phyloP scores from a whole-genome alignment of 2,888 invertebrate species.

The Tipula confusa region DNA sequence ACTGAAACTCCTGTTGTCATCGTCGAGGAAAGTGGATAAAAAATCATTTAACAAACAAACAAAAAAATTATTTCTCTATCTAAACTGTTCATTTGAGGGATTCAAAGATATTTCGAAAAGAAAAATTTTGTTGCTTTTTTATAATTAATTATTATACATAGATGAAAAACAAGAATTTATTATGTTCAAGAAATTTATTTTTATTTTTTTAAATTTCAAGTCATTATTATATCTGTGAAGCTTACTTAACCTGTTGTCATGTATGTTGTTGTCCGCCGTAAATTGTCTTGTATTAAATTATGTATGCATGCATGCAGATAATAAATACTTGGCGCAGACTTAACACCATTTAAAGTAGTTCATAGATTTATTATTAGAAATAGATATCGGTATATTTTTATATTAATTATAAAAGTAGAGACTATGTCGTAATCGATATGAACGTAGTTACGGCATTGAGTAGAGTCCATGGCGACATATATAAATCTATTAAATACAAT shows the following conservation, averaged over 20 bases:
- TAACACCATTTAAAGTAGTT: not conserved
- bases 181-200: no score
- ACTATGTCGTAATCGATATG: not conserved
- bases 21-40: constrained; percentile 21
- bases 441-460: not conserved
- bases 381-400: not conserved
- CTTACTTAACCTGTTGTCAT: not conserved
- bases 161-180: not conserved
- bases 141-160: not conserved
- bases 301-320: not conserved
- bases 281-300: not conserved
- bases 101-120: not conserved
- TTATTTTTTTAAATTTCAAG: not conserved
- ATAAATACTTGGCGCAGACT: not conserved
- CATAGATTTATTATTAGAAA: not conserved
- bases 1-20: not conserved
- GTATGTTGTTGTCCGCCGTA: not conserved
- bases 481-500: not conserved
- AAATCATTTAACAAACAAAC: not conserved
- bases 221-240: not conserved
- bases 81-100: constrained; percentile 28
- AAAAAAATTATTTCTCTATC: constrained; percentile 3
- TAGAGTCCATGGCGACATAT: not conserved
- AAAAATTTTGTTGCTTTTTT: not conserved
- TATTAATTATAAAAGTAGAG: not conserved